A percentile compares a stretch with the other conserved stretches of the same genome.
phyloP scores from a whole-genome alignment of 2,797 vertebrate species.

The Enteromius radiatus region DNA sequence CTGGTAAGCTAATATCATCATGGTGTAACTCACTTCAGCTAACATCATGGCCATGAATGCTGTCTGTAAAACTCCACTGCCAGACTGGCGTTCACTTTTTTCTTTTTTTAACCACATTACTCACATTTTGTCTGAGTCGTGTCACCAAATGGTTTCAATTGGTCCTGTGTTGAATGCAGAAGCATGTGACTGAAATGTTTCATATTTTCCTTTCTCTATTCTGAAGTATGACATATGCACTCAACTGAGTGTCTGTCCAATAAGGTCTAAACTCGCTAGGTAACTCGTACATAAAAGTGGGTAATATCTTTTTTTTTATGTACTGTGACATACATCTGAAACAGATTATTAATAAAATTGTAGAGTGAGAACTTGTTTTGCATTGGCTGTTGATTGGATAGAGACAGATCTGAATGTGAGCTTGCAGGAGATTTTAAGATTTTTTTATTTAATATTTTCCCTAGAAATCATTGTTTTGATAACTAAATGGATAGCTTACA shows the following conservation, averaged over 20 bases:
- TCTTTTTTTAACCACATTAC: conserved; percentile 19
- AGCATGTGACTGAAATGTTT: not conserved
- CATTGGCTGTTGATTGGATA: not conserved
- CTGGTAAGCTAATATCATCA: not conserved
- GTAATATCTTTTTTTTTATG: not conserved
- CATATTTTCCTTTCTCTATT: conserved; percentile 39
- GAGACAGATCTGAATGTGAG: not conserved
- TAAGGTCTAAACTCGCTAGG: not conserved
- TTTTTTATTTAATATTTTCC: not conserved
- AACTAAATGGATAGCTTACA: not conserved
- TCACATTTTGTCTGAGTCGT: conserved; percentile 12
- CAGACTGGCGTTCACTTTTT: not conserved
- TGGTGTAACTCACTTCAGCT: not conserved
- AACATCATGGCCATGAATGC: not conserved
- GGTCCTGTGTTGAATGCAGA: not conserved
- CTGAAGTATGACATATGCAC: not conserved
- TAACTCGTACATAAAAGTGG: not conserved
- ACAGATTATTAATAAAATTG: not conserved
- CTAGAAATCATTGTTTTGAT: not conserved
- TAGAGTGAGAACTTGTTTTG: not conserved
- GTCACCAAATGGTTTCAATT: conserved; percentile 3
- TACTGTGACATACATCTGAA: not conserved
- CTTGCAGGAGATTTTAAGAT: not conserved
- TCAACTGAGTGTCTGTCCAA: not conserved
- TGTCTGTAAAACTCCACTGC: not conserved